Conservation (phyloP, 2,113 vertebrate species). For the Nothoprocta perdicaria region DNA sequence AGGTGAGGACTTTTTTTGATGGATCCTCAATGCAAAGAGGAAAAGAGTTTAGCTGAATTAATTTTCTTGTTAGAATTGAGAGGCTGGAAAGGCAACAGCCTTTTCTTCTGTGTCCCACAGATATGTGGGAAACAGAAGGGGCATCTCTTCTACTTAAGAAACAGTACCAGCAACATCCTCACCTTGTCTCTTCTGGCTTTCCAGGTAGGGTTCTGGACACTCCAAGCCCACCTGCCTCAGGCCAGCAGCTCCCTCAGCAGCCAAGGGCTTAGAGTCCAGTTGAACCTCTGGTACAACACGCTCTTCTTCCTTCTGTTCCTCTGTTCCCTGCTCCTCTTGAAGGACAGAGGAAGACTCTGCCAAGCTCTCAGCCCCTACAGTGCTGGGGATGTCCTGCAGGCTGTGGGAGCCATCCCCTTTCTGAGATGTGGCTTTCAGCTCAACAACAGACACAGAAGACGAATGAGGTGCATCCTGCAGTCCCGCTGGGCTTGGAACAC, state of each 20-base stretch:
- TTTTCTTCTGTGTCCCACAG: not conserved
- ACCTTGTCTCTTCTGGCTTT: conserved; percentile 33
- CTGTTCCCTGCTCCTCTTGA: not conserved
- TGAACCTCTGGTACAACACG: not conserved
- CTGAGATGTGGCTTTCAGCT: not conserved
- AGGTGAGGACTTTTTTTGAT: conserved; percentile 78
- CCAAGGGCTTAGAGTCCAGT: not conserved
- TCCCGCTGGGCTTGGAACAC: not conserved
- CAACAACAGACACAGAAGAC: not conserved
- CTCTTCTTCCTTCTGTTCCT: not conserved
- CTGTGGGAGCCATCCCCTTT: not conserved
- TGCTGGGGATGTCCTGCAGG: not conserved
- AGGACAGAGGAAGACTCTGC: not conserved
- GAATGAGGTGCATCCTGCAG: not conserved
- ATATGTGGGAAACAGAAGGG: not conserved
- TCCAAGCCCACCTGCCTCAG: not conserved
- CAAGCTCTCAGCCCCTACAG: not conserved
- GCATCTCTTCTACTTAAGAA: not conserved
- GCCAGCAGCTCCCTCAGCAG: not conserved
- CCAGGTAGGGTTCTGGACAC: not conserved
- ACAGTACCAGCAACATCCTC: not conserved
- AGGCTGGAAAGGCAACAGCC: too few species aligned
- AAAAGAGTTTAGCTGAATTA: not conserved
- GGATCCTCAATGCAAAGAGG: conserved; percentile 51
- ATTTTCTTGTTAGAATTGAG: too few species aligned